These are phyloP conservation scores for Drosophila barbarae DNA, from an alignment of 2,888 invertebrate genomes.

Conservation along the genomic window DNA sequence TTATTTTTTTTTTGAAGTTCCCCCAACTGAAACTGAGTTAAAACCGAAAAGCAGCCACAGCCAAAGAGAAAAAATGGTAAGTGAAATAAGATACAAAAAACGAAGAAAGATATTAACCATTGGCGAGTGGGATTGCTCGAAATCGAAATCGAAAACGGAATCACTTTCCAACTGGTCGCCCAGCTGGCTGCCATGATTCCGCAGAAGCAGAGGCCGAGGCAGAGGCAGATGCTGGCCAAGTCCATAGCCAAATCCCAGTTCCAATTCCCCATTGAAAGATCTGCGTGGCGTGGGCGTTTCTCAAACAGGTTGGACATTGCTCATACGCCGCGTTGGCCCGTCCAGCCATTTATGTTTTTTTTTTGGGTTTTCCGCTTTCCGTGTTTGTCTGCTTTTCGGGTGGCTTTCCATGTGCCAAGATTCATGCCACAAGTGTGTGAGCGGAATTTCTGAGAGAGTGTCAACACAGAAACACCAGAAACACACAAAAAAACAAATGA, in stretches of 20 bases:
- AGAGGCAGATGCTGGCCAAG: background rate
- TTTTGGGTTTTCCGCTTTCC: constrained; percentile 35
- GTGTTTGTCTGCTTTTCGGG: constrained; percentile 3
- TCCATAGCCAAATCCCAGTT: background rate
- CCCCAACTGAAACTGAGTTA: constrained; percentile 6
- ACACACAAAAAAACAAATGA: constrained; percentile 34
- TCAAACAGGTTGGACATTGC: constrained; percentile 57
- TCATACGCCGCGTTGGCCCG: constrained; percentile 45
- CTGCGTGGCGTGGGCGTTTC: constrained; percentile 43
- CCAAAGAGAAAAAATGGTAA: constrained; percentile 37
- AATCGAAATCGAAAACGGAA: constrained; percentile 5
- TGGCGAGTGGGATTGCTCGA: constrained; percentile 6
- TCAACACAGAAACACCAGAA: constrained; percentile 39
- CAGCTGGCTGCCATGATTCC: constrained; percentile 27
- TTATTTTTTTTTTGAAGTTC: constrained; percentile 9
- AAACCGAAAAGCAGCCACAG: constrained; percentile 7
- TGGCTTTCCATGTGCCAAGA: constrained; percentile 36
- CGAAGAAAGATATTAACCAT: constrained; percentile 4
- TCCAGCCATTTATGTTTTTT: constrained; percentile 15
- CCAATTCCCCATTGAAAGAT: constrained; percentile 11
- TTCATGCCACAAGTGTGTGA: constrained; percentile 48
- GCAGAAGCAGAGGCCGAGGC: constrained; percentile 18
- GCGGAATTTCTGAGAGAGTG: constrained; percentile 55
- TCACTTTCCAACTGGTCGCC: constrained; percentile 41
- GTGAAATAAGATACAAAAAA: constrained; percentile 20